These are phyloP conservation scores for Petrolisthes cinctipes DNA, from an alignment of 2,888 invertebrate species.

Conservation along the genomic window DNA sequence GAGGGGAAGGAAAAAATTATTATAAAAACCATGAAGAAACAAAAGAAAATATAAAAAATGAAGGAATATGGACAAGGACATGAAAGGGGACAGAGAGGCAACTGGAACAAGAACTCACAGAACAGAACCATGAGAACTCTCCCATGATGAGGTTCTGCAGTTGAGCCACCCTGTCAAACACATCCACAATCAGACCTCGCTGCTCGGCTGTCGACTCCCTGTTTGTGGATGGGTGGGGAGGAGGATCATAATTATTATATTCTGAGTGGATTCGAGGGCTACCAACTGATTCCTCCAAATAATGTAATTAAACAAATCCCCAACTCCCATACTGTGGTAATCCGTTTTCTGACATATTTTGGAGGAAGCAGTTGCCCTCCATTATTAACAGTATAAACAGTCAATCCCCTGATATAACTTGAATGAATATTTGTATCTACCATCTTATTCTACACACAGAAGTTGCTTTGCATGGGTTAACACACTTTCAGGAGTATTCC, in stretches of 20 bases:
- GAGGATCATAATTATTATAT: not conserved
- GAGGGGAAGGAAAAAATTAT: not conserved
- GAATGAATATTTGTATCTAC: not conserved
- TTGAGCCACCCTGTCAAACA: constrained; percentile 32
- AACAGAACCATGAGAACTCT: constrained; percentile 44
- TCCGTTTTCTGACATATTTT: too few species aligned
- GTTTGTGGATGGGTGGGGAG: not conserved
- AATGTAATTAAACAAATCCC: too few species aligned
- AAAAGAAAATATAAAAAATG: not conserved
- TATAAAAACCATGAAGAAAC: not conserved
- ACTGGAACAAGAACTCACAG: constrained; percentile 24
- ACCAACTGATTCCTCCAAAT: not conserved
- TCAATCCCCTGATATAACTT: not conserved
- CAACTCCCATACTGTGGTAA: too few species aligned
- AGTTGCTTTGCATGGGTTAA: not conserved
- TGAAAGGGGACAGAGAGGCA: not conserved
- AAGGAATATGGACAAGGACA: not conserved
- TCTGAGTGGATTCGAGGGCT: not conserved
- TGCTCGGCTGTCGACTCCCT: constrained; percentile 47
- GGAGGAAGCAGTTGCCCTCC: too few species aligned
- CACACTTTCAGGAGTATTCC: not conserved
- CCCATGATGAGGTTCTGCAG: constrained; percentile 41
- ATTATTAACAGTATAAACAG: not conserved
- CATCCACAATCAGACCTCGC: constrained; percentile 27
- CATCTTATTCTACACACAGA: not conserved